Conservation (phyloP, 2,888 invertebrate species). For the Caenorhabditis sp. region DNA sequence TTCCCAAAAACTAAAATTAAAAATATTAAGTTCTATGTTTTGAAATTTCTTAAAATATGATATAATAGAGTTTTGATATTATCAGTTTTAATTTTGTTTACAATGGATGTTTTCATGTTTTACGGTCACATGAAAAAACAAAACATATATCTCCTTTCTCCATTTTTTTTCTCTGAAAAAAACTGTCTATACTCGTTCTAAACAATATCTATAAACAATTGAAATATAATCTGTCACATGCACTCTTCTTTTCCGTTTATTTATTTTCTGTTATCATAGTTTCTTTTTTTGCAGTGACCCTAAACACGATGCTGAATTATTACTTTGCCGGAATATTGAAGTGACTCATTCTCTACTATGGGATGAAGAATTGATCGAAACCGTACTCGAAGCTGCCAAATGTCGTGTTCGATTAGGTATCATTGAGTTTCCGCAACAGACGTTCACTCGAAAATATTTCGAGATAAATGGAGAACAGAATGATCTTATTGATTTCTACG, state of each 20-base stretch:
- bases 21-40: too few relatives aligned
- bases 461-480: not conserved
- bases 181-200: not conserved
- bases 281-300: slow-evolving; percentile 24
- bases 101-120: too few relatives aligned
- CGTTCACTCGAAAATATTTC: slow-evolving; percentile 14
- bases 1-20: too few relatives aligned
- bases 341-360: slow-evolving; percentile 25
- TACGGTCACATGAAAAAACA: too few relatives aligned
- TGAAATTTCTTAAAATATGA: too few relatives aligned
- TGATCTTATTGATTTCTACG: slow-evolving; percentile 10
- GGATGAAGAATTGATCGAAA: slow-evolving; percentile 32
- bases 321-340: slow-evolving; percentile 29
- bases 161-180: too few relatives aligned
- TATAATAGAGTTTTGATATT: too few relatives aligned
- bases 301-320: slow-evolving; percentile 23
- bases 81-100: too few relatives aligned
- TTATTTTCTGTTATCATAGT: not conserved
- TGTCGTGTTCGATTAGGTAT: slow-evolving; percentile 28
- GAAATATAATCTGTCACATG: not conserved
- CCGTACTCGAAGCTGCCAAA: slow-evolving; percentile 19
- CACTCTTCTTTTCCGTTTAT: not conserved
- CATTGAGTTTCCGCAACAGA: slow-evolving; percentile 26
- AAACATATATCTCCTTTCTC: too few relatives aligned
- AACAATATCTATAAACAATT: not conserved